These are phyloP conservation scores for Dysmachus trigonus DNA, from an alignment of 2,888 invertebrate genomes.

Conservation along the genomic window DNA sequence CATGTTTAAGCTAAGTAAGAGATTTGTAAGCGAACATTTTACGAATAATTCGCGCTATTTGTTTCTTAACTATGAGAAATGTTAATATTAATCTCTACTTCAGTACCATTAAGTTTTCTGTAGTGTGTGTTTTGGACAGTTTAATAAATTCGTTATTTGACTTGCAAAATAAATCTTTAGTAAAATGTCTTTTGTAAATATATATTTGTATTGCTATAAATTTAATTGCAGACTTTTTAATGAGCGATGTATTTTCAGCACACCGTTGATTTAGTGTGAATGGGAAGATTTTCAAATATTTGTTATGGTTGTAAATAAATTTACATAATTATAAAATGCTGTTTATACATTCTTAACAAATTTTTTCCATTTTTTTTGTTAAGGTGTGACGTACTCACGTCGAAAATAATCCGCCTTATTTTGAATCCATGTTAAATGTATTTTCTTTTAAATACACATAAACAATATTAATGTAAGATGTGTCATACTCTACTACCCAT, in stretches of 20 bases:
- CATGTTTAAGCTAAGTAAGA: conserved; percentile 3
- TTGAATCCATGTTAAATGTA: no score
- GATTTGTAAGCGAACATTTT: not conserved
- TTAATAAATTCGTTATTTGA: conserved; percentile 19
- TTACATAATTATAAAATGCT: not conserved
- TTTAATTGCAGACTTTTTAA: not conserved
- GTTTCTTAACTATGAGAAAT: conserved; percentile 6
- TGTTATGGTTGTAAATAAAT: not conserved
- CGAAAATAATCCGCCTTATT: no score
- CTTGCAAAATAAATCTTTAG: not conserved
- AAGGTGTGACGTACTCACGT: not conserved
- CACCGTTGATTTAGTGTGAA: not conserved
- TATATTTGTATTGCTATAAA: not conserved
- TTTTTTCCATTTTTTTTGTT: not conserved
- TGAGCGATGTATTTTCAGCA: not conserved
- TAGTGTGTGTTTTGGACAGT: conserved; percentile 35
- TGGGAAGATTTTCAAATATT: not conserved
- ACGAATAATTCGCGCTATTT: not conserved
- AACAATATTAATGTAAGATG: no score
- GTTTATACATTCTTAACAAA: not conserved
- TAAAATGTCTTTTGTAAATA: not conserved
- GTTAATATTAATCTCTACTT: conserved; percentile 28
- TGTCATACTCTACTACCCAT: no score
- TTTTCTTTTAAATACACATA: not conserved
- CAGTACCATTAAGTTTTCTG: conserved; percentile 35